Evolutionary conservation across 1,140 invertebrate genomes (phyloP).

Genomic region (Neodiprion lecontei): DNA sequence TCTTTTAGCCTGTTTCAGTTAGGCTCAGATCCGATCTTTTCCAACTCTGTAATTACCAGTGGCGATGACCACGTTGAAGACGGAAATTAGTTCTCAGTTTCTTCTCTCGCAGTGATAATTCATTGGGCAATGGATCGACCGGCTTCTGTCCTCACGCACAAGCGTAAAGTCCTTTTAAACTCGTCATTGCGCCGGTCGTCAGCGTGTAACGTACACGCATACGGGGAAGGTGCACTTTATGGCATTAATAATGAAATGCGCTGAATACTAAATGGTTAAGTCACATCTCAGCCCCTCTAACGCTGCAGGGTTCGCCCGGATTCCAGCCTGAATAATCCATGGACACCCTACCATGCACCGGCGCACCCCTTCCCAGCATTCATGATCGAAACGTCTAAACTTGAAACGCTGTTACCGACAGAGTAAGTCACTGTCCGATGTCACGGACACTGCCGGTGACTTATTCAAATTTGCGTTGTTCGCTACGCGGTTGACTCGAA

Average conservation of each 20-base stretch:
- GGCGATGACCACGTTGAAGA: too few relatives aligned
- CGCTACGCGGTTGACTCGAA: too few relatives aligned
- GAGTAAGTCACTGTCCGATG: too few relatives aligned
- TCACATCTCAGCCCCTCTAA: not conserved
- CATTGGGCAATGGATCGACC: not conserved
- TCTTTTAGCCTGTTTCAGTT: too few relatives aligned
- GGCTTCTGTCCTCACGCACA: not conserved
- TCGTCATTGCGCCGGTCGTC: not conserved
- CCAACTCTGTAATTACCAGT: too few relatives aligned
- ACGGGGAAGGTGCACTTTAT: not conserved
- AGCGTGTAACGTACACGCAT: too few relatives aligned
- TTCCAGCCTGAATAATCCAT: slow-evolving; percentile 8
- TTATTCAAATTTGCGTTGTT: too few relatives aligned
- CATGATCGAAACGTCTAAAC: not conserved
- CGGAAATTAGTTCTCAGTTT: too few relatives aligned
- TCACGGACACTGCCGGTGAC: too few relatives aligned
- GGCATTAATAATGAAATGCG: not conserved
- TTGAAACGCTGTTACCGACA: too few relatives aligned
- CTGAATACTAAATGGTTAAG: slow-evolving; percentile 5
- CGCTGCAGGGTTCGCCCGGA: not conserved
- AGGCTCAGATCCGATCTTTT: too few relatives aligned
- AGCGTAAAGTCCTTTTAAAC: not conserved
- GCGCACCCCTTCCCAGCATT: not conserved
- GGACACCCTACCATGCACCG: not conserved
- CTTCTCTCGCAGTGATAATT: too few relatives aligned